Conservation (phyloP, 2,888 invertebrate genomes). For the Atherix ibis region DNA sequence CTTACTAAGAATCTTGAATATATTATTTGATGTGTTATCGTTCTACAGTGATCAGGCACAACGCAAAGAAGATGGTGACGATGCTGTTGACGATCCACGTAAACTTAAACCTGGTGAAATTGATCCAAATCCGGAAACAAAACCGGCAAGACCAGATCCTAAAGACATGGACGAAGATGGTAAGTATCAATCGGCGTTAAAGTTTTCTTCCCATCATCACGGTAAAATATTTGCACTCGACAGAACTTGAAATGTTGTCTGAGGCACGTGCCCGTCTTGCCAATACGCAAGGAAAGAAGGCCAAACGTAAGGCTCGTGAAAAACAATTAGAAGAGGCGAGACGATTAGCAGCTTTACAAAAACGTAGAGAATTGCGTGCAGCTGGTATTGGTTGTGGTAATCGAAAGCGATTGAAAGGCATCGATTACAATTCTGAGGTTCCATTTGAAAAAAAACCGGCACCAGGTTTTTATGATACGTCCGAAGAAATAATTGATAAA, state of each 20-base stretch:
- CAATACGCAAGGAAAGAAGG: conserved; percentile 92
- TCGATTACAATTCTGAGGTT: conserved; percentile 94
- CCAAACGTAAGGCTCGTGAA: conserved; percentile 88
- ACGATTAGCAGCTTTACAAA: conserved; percentile 89
- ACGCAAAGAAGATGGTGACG: conserved; percentile 88
- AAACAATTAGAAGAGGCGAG: conserved; percentile 97
- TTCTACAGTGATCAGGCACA: conserved; percentile 90
- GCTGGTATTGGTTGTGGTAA: conserved; percentile 66
- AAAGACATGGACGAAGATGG: conserved; percentile 99
- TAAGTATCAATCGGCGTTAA: conserved; percentile 32
- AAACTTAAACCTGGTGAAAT: conserved; percentile 98
- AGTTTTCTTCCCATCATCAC: background rate
- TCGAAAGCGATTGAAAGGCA: conserved; percentile 53
- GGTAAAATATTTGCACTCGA: too few species aligned
- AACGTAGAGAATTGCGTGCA: conserved; percentile 90
- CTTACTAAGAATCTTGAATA: too few species aligned
- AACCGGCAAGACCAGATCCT: conserved; percentile 96
- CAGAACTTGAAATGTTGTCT: conserved; percentile 98
- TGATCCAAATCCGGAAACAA: conserved; percentile 99
- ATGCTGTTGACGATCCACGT: conserved; percentile 82
- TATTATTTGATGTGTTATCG: too few species aligned
- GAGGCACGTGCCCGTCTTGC: conserved; percentile 96
- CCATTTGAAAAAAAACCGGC: conserved; percentile 94
- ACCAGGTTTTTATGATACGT: conserved; percentile 88
- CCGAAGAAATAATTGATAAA: conserved; percentile 74